Conservation (phyloP, 2,888 invertebrate species). For the Corythucha ciliata region DNA sequence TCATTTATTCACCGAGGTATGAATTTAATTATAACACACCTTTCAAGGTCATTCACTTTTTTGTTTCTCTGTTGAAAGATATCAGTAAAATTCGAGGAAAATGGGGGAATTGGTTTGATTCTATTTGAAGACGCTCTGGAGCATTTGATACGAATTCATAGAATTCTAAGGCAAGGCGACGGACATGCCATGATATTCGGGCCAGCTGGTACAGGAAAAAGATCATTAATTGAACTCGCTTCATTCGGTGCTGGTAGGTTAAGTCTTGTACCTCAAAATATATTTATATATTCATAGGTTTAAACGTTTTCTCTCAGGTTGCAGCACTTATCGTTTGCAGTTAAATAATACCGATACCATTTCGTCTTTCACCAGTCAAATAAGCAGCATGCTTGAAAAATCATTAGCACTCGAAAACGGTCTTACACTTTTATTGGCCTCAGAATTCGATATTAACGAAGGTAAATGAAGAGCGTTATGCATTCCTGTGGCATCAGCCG, state of each 20-base stretch:
- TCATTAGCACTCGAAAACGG: no score
- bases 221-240: slow-evolving; percentile 66
- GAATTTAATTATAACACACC: neutral
- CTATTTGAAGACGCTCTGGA: slow-evolving; percentile 87
- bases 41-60: neutral
- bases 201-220: slow-evolving; percentile 83
- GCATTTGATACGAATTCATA: slow-evolving; percentile 78
- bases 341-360: no score
- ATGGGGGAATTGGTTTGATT: slow-evolving; percentile 64
- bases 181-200: slow-evolving; percentile 81
- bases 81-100: slow-evolving; percentile 69
- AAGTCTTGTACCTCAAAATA: neutral
- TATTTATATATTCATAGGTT: slow-evolving; percentile 1
- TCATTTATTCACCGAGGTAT: slow-evolving; percentile 52
- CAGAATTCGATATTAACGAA: no score
- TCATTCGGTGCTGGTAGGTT: slow-evolving; percentile 65
- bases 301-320: no score
- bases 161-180: slow-evolving; percentile 69
- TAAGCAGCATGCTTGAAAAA: no score
- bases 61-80: slow-evolving; percentile 48
- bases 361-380: no score
- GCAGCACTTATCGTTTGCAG: no score
- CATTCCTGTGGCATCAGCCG: no score
- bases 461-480: no score
- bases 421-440: no score